A percentile compares a stretch with the other conserved stretches of the same genome.
Evolutionary conservation across 2,888 invertebrate species (phyloP).

Genomic region (Petrolisthes manimaculis): DNA sequence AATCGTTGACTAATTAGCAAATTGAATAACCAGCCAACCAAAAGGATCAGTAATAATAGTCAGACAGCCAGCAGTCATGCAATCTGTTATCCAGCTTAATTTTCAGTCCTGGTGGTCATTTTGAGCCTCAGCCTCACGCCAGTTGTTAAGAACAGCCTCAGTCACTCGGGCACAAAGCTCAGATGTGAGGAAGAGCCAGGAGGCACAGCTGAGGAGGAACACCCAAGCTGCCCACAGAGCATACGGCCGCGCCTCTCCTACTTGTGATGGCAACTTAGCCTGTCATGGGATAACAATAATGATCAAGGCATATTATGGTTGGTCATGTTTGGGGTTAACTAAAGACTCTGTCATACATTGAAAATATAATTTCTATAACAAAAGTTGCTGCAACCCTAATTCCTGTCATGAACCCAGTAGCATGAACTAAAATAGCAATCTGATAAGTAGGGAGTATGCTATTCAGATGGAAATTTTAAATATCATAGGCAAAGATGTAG

Average conservation of each 20-base stretch:
- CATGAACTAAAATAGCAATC: too few species aligned
- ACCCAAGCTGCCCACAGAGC: slow-evolving; percentile 61
- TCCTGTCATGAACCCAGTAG: too few species aligned
- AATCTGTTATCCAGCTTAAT: neutral
- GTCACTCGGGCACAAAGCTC: slow-evolving; percentile 61
- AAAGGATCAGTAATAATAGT: too few species aligned
- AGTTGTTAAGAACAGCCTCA: slow-evolving; percentile 65
- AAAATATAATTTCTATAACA: too few species aligned
- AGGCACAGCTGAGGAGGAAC: slow-evolving; percentile 61
- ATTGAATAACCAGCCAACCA: too few species aligned
- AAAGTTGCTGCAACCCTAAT: too few species aligned
- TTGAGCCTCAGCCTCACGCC: slow-evolving; percentile 65
- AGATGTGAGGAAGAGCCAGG: slow-evolving; percentile 58
- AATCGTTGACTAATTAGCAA: too few species aligned
- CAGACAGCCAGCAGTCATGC: too few species aligned
- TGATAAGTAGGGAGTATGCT: too few species aligned
- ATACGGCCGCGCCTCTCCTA: slow-evolving; percentile 54
- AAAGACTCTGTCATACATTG: too few species aligned
- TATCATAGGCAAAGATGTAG: too few species aligned
- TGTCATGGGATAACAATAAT: neutral
- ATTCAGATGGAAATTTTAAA: too few species aligned
- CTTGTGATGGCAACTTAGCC: slow-evolving; percentile 51
- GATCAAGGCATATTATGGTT: neutral
- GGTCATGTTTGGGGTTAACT: neutral
- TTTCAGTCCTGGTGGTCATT: slow-evolving; percentile 62